Evolutionary conservation across 2,797 vertebrate species (phyloP).

Genomic region (Pogoniulus pusillus): DNA sequence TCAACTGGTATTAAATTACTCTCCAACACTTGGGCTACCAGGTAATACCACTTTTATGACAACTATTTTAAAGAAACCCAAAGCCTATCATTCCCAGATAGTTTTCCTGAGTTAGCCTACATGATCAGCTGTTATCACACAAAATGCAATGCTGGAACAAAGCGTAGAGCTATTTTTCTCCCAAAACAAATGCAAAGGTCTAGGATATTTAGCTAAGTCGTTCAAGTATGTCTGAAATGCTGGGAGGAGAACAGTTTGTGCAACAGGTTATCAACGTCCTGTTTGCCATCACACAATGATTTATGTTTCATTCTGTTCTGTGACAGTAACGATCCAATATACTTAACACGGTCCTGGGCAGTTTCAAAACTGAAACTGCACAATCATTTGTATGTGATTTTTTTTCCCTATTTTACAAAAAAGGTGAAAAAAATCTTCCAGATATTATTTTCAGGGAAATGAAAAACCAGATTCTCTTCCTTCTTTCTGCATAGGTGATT

Average conservation of each 20-base stretch:
- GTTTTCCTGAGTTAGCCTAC: neutral
- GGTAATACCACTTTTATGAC: neutral
- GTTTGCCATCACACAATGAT: neutral
- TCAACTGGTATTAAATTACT: neutral
- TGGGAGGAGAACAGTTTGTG: neutral
- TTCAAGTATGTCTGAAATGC: neutral
- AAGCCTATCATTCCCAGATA: neutral
- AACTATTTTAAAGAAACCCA: neutral
- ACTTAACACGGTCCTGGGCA: neutral
- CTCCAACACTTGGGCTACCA: neutral
- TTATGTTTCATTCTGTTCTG: neutral
- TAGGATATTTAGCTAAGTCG: neutral
- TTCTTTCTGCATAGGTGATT: neutral
- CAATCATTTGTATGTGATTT: neutral
- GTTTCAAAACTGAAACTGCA: neutral
- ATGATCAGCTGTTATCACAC: neutral
- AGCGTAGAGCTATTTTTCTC: neutral
- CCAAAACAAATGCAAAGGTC: neutral
- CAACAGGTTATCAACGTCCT: neutral
- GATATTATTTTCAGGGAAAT: neutral
- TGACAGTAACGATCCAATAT: neutral
- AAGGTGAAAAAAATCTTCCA: neutral
- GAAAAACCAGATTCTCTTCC: neutral
- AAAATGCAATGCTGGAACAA: neutral
- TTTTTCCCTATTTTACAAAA: neutral